A percentile compares a stretch with the other conserved stretches of the same genome.
Conservation (phyloP, 2,113 vertebrate species). For the Talpa occidentalis region DNA sequence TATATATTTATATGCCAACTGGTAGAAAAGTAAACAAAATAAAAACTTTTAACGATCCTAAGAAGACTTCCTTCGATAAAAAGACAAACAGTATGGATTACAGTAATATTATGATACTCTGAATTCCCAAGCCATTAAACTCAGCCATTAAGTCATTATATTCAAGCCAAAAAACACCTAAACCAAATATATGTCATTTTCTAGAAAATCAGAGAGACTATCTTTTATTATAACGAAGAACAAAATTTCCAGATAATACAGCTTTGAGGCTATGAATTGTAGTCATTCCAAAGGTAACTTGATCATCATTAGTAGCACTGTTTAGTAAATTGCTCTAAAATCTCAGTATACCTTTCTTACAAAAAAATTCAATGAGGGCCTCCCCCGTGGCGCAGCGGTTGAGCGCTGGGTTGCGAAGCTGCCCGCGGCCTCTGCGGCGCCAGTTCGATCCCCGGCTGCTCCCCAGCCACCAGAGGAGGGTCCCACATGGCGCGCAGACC, state of each 20-base stretch:
- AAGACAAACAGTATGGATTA: conserved; percentile 38
- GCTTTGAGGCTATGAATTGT: background rate
- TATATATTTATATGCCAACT: background rate
- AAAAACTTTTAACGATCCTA: conserved; percentile 31
- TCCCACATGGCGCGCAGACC: no score
- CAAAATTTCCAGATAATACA: background rate
- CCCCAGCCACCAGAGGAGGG: no score
- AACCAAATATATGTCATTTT: conserved; percentile 39
- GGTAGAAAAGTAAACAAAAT: conserved; percentile 24
- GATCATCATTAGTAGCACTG: background rate
- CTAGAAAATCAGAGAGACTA: background rate
- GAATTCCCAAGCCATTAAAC: conserved; percentile 37
- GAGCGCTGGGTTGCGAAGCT: no score
- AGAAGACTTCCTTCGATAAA: conserved; percentile 28
- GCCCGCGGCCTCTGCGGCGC: no score
- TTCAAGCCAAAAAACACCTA: background rate
- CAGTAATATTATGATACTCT: conserved; percentile 12
- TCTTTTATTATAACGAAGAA: background rate
- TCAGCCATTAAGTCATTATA: background rate
- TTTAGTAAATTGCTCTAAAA: conserved; percentile 9
- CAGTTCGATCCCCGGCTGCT: no score
- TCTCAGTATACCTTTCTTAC: conserved; percentile 1
- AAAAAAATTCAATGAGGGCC: background rate
- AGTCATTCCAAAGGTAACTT: background rate
- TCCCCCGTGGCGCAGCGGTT: no score